Evolutionary conservation across 2,888 invertebrate genomes (phyloP).

Genomic region (Phragmatobia fuliginosa): DNA sequence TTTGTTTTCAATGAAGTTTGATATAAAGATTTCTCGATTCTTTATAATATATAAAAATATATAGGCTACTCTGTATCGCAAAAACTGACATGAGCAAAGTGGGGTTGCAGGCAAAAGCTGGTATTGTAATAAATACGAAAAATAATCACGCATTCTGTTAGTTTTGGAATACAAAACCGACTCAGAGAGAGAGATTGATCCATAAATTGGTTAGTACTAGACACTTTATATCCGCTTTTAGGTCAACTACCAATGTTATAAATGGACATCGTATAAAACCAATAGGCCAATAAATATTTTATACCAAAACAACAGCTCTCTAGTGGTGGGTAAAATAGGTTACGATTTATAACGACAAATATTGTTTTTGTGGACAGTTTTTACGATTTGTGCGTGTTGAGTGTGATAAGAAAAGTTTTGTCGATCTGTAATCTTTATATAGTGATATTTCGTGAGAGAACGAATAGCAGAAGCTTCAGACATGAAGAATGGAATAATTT

Average conservation of each 20-base stretch:
- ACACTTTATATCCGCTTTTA: conserved; percentile 48
- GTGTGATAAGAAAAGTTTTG: conserved; percentile 29
- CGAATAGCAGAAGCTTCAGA: neutral
- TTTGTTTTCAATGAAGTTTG: no score
- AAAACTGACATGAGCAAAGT: no score
- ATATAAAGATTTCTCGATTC: no score
- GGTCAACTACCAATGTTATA: conserved; percentile 50
- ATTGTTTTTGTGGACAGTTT: conserved; percentile 47
- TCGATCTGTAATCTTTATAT: neutral
- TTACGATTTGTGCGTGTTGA: conserved; percentile 49
- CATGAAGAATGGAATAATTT: no score
- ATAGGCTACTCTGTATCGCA: no score
- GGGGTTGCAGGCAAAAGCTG: no score
- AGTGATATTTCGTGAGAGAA: neutral
- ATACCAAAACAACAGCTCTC: conserved; percentile 34
- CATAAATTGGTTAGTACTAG: conserved; percentile 47
- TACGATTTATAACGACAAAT: conserved; percentile 55
- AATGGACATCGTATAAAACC: conserved; percentile 49
- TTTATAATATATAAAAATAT: no score
- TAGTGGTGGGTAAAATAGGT: conserved; percentile 39
- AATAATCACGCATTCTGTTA: neutral
- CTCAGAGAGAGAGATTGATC: conserved; percentile 24
- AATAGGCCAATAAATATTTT: conserved; percentile 44
- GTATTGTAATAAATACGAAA: neutral
- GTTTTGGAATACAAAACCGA: neutral